phyloP scores from a whole-genome alignment of 2,888 invertebrate genomes.

The Liodrosophila aerea region DNA sequence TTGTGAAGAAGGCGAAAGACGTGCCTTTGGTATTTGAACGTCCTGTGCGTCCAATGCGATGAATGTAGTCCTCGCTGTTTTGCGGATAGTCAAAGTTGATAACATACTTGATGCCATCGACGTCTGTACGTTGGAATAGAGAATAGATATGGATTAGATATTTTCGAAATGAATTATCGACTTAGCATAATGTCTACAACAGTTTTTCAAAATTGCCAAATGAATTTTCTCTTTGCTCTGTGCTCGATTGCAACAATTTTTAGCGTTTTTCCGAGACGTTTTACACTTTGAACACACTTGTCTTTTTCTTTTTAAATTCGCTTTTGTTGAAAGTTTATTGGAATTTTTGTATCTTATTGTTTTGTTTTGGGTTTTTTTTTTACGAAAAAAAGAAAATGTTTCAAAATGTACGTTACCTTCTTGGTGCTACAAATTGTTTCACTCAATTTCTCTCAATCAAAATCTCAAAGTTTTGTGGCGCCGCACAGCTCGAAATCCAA shows the following conservation, averaged over 20 bases:
- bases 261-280: slow-evolving; percentile 72
- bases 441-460: slow-evolving; percentile 77
- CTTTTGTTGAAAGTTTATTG: slow-evolving; percentile 37
- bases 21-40: slow-evolving; percentile 93
- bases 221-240: slow-evolving; percentile 54
- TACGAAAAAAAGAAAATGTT: slow-evolving; percentile 74
- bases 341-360: slow-evolving; percentile 18
- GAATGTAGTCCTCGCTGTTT: slow-evolving; percentile 97
- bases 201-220: slow-evolving; percentile 71
- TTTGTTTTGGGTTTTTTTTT: slow-evolving; percentile 32
- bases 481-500: slow-evolving; percentile 74
- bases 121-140: slow-evolving; percentile 86
- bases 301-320: slow-evolving; percentile 69
- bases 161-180: too few relatives aligned
- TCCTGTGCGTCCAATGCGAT: slow-evolving; percentile 96
- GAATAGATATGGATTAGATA: slow-evolving; percentile 7
- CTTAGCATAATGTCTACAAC: slow-evolving; percentile 29
- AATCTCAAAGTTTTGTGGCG: slow-evolving; percentile 72
- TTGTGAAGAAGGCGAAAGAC: slow-evolving; percentile 97
- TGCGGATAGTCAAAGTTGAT: slow-evolving; percentile 98
- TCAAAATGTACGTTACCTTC: slow-evolving; percentile 77
- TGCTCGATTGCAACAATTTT: slow-evolving; percentile 71
- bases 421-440: slow-evolving; percentile 77
- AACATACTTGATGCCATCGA: slow-evolving; percentile 97
- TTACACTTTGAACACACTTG: slow-evolving; percentile 77